Base-by-base conservation (phyloP, 2,113 vertebrate genomes). In the Sciurus niger region DNA sequence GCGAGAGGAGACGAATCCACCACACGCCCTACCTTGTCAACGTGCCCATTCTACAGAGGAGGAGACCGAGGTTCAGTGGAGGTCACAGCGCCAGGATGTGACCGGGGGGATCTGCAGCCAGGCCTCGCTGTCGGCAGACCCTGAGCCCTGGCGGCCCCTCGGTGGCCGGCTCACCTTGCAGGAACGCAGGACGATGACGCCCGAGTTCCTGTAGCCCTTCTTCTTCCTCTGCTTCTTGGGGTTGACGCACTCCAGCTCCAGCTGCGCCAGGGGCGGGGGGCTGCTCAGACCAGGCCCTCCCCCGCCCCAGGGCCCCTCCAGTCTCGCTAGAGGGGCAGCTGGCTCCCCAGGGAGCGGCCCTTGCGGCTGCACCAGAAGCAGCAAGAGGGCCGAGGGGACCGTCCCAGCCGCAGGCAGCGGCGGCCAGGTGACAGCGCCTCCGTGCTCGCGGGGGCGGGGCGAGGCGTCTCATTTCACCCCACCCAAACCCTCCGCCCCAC, bases 211-310 rank as follows among this genome's bases (percentile, higher is more conserved):
- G 92, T 99, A 99, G 93, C 98, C 99, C 97, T 99, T 99, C 97
- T 99, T 99, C 98, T 99, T 99, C 98, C 99, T 99, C 97, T 99
- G 99, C 97, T 99, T 99, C 98, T 99, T 99, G 96, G 99, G 99
- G 98, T 99, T 99, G 97, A 99, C 99, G 97, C 99, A 99, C 97
- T 99, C 99, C 22, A 99, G 99, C 97, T 99, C 99, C 12, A 99
- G 98, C 99, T 99, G n/a, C 95, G 96, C 63, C 77, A 0, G 68
- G 37, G 88, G 28, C 34, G 94, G 6, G 48, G 63, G 43, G 46
- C 16, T 55, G 63, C 88, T 53, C 2, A 28, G 79, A 40, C 43
- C n/a, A 6, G 20, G 32, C 4, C 17, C n/a, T 76, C 30, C 40
- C 30, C 24, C 14, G 17, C 30, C 68, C 89, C 30, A 34, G 32